Evolutionary conservation across 2,888 invertebrate species (phyloP), one percentile per base, ranked within the genome.

Genomic region (Anarsia innoxiella): DNA sequence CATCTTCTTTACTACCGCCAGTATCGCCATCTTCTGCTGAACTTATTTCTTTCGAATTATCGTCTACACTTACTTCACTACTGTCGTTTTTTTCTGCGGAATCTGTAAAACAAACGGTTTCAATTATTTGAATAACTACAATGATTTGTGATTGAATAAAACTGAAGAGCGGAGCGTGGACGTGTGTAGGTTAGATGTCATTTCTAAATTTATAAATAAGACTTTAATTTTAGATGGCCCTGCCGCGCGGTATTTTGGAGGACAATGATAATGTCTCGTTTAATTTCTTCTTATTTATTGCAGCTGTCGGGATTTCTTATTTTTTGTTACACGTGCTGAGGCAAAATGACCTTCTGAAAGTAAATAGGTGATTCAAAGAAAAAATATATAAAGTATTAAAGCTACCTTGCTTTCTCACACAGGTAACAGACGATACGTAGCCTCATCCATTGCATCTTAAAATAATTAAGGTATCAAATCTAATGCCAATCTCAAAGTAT

Each of bases 1-100:
- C 74, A 33, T 72, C 70, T 50, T 76, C 77, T 42, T 58, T 55
- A 46, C 69, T 71, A 28, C 66, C 65, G 13, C 48, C 59, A 25
- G 48, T 48, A 36, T 69, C 66, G 36, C 65, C 71, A 46, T 69
- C 76, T 66, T 83, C 82, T 48, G 56, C 63, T 56, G 80, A 79
- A 60, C 60, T 67, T 42, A 55, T 66, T 66, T 80, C 77, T 63
- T 70, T 77, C 65, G 78, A 72, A 59, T 77, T 74, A 59, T 76
- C 71, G 52, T 74, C 74, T 56, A 80, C 63, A 58, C 72, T 77
- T 57, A 73, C 67, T 76, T 86, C 87, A 74, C 72, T 76, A 69
- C 84, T 84, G 54, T 80, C 80, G 72, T 74, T 75, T 71, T 83
- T 83, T 69, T 79, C 83, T 52, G 65, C 65, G 64, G 82, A 77